Base-by-base conservation (phyloP, 1,140 invertebrate genomes). In the Bombus sylvicola region DNA sequence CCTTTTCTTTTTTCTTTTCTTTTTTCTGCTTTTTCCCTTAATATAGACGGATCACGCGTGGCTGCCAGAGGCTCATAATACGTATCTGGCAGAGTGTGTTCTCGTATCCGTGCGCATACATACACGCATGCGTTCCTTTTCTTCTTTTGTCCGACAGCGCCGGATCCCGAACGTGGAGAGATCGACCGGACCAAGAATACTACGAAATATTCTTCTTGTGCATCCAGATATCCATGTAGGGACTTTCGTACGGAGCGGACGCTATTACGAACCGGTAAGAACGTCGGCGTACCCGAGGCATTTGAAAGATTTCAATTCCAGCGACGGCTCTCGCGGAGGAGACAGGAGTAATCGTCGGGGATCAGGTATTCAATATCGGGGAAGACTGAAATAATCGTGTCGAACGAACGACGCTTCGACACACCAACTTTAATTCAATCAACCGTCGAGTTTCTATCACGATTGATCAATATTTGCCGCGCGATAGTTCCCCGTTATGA, bases 221-320 rank as follows among this genome's bases (percentile, higher is more conserved):
- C 57, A 81, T 85, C 80, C 41, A 57, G 87, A 83, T 75, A 83
- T 83, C 57, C 68, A 28, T 69, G 57, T 53, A 64, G 74, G 64
- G 79, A 62, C 57, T 69, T 79, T 75, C 57, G 71, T 64, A 88
- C 41, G 66, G 43, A 47, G 82, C 47, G 71, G 34, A 62, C 37
- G 83, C 82, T 43, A 86, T 88, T 89, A 89, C 74, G 64, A 88
- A 34, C 9, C 64, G 53, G 75, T 76, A 86, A 79, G 79, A 64
- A 80, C 77, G 74, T 68, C 53, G 77, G 66, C 37, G n/a, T 86
- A 89, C 2, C 47, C 68, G 41, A 66, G 73, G 62, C 69, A 73
- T 86, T 88, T 66, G 78, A 73, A 74, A 72, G 83, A 88, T 89
- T 88, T 66, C 79, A 88, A 82, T 89, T 88, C 64, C 83, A 28